Evolutionary conservation across 2,888 invertebrate genomes (phyloP), one percentile per base, ranked within the genome.

Genomic region (Exephanes ischioxanthus): DNA sequence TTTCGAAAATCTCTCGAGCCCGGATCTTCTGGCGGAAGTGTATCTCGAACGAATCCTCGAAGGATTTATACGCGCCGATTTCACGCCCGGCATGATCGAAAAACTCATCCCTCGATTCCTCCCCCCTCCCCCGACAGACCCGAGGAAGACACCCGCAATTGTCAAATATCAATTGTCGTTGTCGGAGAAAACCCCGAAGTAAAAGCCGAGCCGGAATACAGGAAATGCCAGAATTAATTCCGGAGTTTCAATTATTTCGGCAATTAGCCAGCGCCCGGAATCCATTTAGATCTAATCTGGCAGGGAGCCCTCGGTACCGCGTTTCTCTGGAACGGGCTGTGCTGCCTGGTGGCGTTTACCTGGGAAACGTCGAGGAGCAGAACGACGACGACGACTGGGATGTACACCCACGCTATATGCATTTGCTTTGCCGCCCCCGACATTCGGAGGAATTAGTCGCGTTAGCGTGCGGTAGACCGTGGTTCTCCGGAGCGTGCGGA

Each of bases 231-330:
- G 87, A 90, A 90, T 91, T 89, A 89, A 88, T 90, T 91, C 82
- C 78, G 86, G 45, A 88, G 88, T 90, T 89, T 87, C 90, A 89
- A 91, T 91, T 91, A 91, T 91, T 91, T 90, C 89, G 88, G 87
- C 89, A 90, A 91, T 90, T 91, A 91, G 88, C 88, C 77, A 78
- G 77, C 51, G 85, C 77, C 84, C 87, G 87, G 84, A 89, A 88
- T 90, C 90, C 88, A 90, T 89, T 91, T 90, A 89, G 91, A 90
- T 90, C 88, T 91, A 91, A 91, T 90, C 90, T 88, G 88, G 81
- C 87, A 81, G 91, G 84, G 89, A 83, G 87, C 86, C 85, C 14
- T 37, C 51, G 58, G 83, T 61, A 61, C 87, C 58, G 73, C 72
- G 83, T 72, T 75, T 61, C 73, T 80, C 81, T 83, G 70, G 51